Evolutionary conservation across 1,140 invertebrate genomes (phyloP), one percentile per base, ranked within the genome.

Genomic region (Drosophila bipectinata): DNA sequence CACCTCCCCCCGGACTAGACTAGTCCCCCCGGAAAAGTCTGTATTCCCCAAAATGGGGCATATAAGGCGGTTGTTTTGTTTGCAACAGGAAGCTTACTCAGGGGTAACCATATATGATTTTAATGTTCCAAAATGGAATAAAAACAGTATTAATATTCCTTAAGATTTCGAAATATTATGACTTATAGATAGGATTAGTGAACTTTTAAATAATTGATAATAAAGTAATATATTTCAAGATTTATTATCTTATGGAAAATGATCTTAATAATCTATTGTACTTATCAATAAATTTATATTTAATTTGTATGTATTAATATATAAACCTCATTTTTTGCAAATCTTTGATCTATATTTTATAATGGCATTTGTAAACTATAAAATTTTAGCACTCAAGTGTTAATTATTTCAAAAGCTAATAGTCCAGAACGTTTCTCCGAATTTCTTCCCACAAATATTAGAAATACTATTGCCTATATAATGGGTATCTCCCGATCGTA

Each of bases 41-140:
- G 41, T 6, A 44, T 24, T 34, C 32, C 32, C 18, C 32, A 30
- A 32, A 56, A 14, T 14, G 32, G 32, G 63, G 66, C 66, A 26
- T 69, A 69, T 69, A 69, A 56, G 66, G 51, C 63, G 24, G 14
- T 1, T 24, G 7, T 5, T 63, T 26, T 55, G 45, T 48, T 56
- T 47, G 51, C 49, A 3, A 32, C 63, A 69, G 63, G 44, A 39
- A 49, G 41, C 9, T 9, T 15, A 32, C 8, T 9, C 26, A 15
- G 9, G 12, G 1, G n/a, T 39, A 12, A 0, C 62, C 32, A 39
- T 39, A 67, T 8, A 37, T 2, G 28, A 48, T 32, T 5, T 4
- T 4, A 0, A 10, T 18, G 1, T 15, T 8, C 47, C 28, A 32
- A 18, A 12, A 0, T 7, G 44, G 41, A 7, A 14, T 44, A 44